These are phyloP conservation scores for Heloderma charlesbogerti DNA, from an alignment of 2,113 vertebrate species.

Conservation along the genomic window DNA sequence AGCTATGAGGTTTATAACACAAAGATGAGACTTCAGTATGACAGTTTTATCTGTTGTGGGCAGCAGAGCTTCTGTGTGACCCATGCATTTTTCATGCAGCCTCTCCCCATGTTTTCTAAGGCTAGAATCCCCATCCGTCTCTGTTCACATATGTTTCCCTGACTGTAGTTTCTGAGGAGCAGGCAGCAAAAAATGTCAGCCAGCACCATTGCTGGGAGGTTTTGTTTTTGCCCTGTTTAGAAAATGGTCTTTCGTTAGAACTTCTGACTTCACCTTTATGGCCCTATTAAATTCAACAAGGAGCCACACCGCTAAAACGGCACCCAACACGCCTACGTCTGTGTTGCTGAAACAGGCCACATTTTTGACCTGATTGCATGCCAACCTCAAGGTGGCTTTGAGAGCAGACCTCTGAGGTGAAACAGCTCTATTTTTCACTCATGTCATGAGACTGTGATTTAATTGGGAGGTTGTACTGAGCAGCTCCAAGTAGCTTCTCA, in stretches of 20 bases:
- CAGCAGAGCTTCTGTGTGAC: background rate
- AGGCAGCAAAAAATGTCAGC: slow-evolving; percentile 25
- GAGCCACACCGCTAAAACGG: slow-evolving; percentile 38
- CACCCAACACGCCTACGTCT: slow-evolving; percentile 26
- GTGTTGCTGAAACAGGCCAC: slow-evolving; percentile 15
- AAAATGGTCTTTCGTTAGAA: slow-evolving; percentile 29
- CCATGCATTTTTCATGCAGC: background rate
- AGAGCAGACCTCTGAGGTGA: slow-evolving; percentile 15
- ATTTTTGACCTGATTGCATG: slow-evolving; percentile 44
- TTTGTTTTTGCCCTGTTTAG: slow-evolving; percentile 44
- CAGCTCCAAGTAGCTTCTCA: slow-evolving; percentile 26
- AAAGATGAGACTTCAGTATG: background rate
- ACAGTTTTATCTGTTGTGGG: background rate
- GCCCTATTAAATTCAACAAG: slow-evolving; percentile 40
- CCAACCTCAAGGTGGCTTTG: slow-evolving; percentile 27
- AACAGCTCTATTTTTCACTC: slow-evolving; percentile 39
- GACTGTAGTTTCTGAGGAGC: background rate
- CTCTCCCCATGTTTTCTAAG: background rate
- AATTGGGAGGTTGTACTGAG: slow-evolving; percentile 15
- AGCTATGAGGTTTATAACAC: background rate
- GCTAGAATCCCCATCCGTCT: background rate
- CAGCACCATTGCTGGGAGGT: slow-evolving; percentile 42
- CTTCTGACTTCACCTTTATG: background rate
- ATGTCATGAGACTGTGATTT: slow-evolving; percentile 18
- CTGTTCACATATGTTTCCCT: background rate